A percentile compares a stretch with the other conserved stretches of the same genome.
Evolutionary conservation across 2,113 vertebrate genomes (phyloP).

Genomic region (Semicossyphus pulcher): DNA sequence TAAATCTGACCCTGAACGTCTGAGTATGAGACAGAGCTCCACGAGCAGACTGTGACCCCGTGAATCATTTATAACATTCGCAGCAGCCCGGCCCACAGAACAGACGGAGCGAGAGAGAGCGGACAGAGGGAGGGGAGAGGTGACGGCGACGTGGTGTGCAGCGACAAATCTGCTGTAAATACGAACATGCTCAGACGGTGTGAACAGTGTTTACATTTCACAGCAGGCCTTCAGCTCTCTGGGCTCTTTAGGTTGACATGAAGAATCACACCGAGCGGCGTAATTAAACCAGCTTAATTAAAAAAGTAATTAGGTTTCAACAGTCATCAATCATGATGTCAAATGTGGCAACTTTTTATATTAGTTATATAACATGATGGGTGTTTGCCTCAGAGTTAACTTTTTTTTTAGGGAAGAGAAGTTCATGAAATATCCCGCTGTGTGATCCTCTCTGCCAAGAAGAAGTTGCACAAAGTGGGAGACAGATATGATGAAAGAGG

Average conservation of each 20-base stretch:
- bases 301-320: conserved; percentile 22
- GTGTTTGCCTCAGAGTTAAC: not conserved
- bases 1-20: conserved; percentile 50
- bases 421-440: too few relatives aligned
- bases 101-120: not conserved
- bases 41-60: conserved; percentile 34
- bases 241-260: not conserved
- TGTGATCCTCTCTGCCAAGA: too few relatives aligned
- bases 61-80: conserved; percentile 53
- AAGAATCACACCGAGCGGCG: not conserved
- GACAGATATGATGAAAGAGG: too few relatives aligned
- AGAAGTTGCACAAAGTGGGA: too few relatives aligned
- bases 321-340: conserved; percentile 20
- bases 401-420: too few relatives aligned
- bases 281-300: conserved; percentile 10
- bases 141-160: not conserved
- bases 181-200: not conserved
- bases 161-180: not conserved
- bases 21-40: conserved; percentile 21
- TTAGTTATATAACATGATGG: conserved; percentile 2
- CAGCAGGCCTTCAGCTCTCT: not conserved
- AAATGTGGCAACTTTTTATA: not conserved
- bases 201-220: not conserved
- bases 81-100: not conserved
- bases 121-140: conserved; percentile 9